Base-by-base conservation (phyloP, 2,888 invertebrate species). In the Chironomus riparius region DNA sequence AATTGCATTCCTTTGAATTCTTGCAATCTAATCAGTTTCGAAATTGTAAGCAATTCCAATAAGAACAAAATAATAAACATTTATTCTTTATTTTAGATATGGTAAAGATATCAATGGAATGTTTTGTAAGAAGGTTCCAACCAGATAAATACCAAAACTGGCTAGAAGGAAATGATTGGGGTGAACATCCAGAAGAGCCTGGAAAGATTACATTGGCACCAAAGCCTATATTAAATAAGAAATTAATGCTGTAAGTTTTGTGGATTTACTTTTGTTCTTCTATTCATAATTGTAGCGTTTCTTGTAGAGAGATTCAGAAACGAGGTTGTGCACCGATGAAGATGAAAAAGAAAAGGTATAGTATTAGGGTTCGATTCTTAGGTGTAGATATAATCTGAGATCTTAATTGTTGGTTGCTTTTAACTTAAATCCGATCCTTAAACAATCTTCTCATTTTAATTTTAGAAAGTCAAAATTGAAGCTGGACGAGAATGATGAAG, bases 101-200 rank as follows among this genome's bases (percentile, higher is more conserved):
- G 90, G 98, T 98, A 0, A 96, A 96, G 83, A 98, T 99, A 79
- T 94, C 95, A n/a, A 98, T 98, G 98, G 97, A 98, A 80, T 94
- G 94, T 5, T 99, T 98, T 86, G 97, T 99, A 0, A 94, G 93
- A 83, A 87, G 95, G n/a, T 95, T 95, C 81, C 94, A 94, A 82
- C 92, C 93, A 0, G 92, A 93, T 24, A 87, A 91, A 79, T 98
- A 97, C 82, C 92, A 95, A 47, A 84, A 92, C 28, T 99, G 98
- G 98, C 84, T 95, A 76, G 89, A 90, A 80, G 98, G 98, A 0
- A 90, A 90, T 79, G 65, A 65, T 12, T 65, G 65, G 65, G 97
- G 95, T 0, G 91, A 92, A 18, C 97, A 98, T 84, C 98, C 98
- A 0, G 97, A 97, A 83, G 96, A 97, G 85, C 92, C 93, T 4